Conservation (phyloP, 2,113 vertebrate genomes). For the Thomomys bottae region DNA sequence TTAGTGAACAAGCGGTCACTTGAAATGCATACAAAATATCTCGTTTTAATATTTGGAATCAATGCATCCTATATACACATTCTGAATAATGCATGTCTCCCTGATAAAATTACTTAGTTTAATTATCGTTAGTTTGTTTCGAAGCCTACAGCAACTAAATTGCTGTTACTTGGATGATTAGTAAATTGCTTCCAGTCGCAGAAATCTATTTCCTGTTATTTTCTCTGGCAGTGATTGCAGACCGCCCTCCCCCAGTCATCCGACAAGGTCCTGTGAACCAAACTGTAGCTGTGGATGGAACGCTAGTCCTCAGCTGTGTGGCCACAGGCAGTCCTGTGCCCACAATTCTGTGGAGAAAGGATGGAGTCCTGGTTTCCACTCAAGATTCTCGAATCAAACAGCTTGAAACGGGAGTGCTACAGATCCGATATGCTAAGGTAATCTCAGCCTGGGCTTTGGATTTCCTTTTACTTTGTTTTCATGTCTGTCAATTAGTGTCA, state of each 20-base stretch:
- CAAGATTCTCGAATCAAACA: constrained; percentile 97
- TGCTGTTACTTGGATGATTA: constrained; percentile 90
- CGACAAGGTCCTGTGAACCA: constrained; percentile 97
- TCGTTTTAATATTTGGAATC: constrained; percentile 75
- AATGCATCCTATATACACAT: constrained; percentile 70
- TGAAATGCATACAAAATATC: constrained; percentile 31
- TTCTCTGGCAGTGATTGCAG: constrained; percentile 92
- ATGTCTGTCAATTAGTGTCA: background rate
- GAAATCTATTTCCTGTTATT: constrained; percentile 86
- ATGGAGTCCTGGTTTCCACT: constrained; percentile 92
- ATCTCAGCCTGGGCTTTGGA: background rate
- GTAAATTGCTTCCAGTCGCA: constrained; percentile 93
- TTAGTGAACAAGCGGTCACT: constrained; percentile 10
- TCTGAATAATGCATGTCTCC: constrained; percentile 82
- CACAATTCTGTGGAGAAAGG: constrained; percentile 97
- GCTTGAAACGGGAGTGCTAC: constrained; percentile 92
- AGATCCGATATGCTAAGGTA: constrained; percentile 98
- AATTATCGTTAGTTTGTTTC: constrained; percentile 90
- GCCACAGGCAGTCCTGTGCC: constrained; percentile 92
- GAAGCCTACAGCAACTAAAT: constrained; percentile 86
- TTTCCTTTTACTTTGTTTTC: constrained; percentile 52
- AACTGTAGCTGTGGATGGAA: constrained; percentile 96
- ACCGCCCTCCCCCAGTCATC: constrained; percentile 97
- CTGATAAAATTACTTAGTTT: constrained; percentile 87
- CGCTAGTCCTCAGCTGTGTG: constrained; percentile 92